Base-by-base conservation (phyloP, 2,797 vertebrate species). In the Enteromius afrohamiltoni region DNA sequence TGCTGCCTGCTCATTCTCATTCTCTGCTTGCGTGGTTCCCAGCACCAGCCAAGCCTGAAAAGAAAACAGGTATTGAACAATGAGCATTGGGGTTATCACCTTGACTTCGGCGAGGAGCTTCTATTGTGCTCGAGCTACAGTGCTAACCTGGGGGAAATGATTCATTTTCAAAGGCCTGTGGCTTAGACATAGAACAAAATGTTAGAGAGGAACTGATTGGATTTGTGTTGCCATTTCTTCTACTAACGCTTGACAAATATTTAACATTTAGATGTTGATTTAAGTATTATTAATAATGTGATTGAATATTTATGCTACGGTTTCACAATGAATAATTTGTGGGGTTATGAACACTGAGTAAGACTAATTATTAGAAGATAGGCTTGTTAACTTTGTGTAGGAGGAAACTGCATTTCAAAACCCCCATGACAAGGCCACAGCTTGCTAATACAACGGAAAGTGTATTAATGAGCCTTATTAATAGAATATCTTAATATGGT, bases 1-100 rank as follows among this genome's bases (percentile, higher is more conserved):
- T 2, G 98, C 98, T 91, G 96, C 96, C 87, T 99, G 98, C 89
- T 99, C 98, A 0, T 99, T 99, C 91, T 99, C 98, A 88, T 99
- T 99, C 92, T 99, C 98, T 26, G 98, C 98, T 87, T 99, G 98
- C 73, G 98, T 98, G 88, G 97, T 97, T 60, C 98, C 98, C 86
- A 99, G 93, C 89, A 98, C 97, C 89, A 99, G 98, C 98, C 98
- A 99, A 23, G 98, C 98, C 98, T 99, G 90, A 84, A 86, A 88
- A 89, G 84, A 89, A 84, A 91, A 87, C 31, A 87, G 84, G 80
- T 67, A 80, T 73, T 77, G 87, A 89, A 88, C 68, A 55, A 75
- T 86, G 82, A 92, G 89, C 37, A 85, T 70, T 73, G 74, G 71
- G 80, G 79, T 85, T 78, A 78, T 89, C 87, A 89, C 79, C 85